Conservation (phyloP, 2,113 vertebrate species). For the Oryzias javanicus region DNA sequence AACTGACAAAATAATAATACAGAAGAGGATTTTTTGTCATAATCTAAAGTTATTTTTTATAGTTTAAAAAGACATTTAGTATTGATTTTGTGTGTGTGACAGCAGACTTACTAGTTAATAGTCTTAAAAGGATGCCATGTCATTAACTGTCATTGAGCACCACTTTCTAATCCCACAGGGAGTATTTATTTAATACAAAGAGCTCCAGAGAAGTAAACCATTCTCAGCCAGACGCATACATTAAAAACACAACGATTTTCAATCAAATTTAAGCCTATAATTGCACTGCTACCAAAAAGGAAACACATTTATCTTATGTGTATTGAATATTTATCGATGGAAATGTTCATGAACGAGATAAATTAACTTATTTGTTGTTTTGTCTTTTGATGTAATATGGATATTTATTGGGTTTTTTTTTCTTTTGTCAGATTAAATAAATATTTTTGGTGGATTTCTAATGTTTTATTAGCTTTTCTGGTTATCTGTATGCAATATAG, state of each 20-base stretch:
- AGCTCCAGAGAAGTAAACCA: neutral
- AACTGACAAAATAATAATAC: slow-evolving; percentile 20
- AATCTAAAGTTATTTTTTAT: slow-evolving; percentile 7
- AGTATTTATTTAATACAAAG: slow-evolving; percentile 7
- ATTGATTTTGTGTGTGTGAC: slow-evolving; percentile 37
- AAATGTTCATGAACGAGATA: too few relatives aligned
- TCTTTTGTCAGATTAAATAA: too few relatives aligned
- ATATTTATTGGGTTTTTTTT: too few relatives aligned
- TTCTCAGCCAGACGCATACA: neutral
- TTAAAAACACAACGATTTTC: neutral
- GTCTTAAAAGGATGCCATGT: slow-evolving; percentile 11
- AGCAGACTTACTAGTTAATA: slow-evolving; percentile 16
- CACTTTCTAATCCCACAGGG: slow-evolving; percentile 24
- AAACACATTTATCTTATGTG: too few relatives aligned
- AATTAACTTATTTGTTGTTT: too few relatives aligned
- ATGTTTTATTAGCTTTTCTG: too few relatives aligned
- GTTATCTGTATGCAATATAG: too few relatives aligned
- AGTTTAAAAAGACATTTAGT: slow-evolving; percentile 4
- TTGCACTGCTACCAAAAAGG: neutral
- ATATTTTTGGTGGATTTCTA: too few relatives aligned
- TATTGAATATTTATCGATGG: too few relatives aligned
- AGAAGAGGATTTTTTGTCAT: slow-evolving; percentile 1
- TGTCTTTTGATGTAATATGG: too few relatives aligned
- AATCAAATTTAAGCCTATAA: neutral
- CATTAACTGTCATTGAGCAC: slow-evolving; percentile 16